These are phyloP conservation scores for Lepus timidus DNA, from an alignment of 2,113 vertebrate species.

Conservation along the genomic window DNA sequence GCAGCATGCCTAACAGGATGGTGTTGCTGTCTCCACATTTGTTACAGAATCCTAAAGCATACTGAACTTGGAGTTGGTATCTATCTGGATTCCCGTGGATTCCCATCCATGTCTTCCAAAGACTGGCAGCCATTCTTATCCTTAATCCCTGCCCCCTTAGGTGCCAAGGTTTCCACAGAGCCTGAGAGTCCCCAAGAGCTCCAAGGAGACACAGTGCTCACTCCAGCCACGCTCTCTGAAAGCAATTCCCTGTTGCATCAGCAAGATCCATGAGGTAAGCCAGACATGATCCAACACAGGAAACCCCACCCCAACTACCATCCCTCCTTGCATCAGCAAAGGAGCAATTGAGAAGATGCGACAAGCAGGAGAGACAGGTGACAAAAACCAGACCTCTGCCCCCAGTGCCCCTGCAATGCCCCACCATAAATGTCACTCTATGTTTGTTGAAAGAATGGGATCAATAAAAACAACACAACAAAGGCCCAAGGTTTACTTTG, in stretches of 20 bases:
- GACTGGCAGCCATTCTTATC: neutral
- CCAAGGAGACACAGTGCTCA: conserved; percentile 2
- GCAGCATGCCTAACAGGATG: neutral
- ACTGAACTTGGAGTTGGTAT: neutral
- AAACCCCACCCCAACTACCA: neutral
- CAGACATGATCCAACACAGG: neutral
- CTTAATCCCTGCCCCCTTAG: neutral
- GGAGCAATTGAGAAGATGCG: neutral
- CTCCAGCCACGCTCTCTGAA: neutral
- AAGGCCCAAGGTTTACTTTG: neutral
- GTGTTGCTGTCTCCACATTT: neutral
- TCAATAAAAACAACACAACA: conserved; percentile 51
- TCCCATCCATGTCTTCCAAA: neutral
- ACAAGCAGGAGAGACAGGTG: neutral
- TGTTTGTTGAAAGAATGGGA: conserved; percentile 28
- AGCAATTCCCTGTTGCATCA: conserved; percentile 69
- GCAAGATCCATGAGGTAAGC: neutral
- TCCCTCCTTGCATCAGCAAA: conserved; percentile 49
- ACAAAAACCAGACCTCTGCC: conserved; percentile 11
- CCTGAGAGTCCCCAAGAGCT: neutral
- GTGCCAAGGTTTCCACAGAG: neutral
- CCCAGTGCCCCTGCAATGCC: neutral
- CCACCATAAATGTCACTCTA: neutral
- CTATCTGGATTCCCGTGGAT: neutral
- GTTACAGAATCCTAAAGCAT: neutral